Conservation (phyloP, 2,888 invertebrate genomes). For the Plusia festucae region DNA sequence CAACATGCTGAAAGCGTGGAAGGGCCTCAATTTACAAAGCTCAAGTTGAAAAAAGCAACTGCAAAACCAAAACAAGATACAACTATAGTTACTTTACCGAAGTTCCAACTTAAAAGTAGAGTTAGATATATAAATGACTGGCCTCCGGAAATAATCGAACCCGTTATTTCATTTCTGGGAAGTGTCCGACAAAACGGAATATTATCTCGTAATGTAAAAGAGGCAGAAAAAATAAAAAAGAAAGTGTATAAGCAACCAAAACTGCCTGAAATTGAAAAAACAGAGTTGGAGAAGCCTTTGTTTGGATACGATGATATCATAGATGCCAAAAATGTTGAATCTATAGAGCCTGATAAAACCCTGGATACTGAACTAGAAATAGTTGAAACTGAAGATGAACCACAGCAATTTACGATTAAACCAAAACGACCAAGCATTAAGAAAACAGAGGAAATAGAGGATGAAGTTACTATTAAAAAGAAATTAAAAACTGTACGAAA, state of each 20-base stretch:
- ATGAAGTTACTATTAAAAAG: slow-evolving; percentile 93
- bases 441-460: slow-evolving; percentile 87
- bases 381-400: slow-evolving; percentile 69
- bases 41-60: slow-evolving; percentile 91
- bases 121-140: slow-evolving; percentile 90
- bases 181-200: slow-evolving; percentile 91
- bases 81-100: slow-evolving; percentile 87
- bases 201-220: slow-evolving; percentile 92
- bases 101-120: slow-evolving; percentile 92
- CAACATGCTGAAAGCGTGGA: slow-evolving; percentile 90
- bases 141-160: slow-evolving; percentile 89
- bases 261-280: slow-evolving; percentile 87
- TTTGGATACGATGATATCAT: slow-evolving; percentile 87
- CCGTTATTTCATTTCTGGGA: slow-evolving; percentile 87
- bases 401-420: slow-evolving; percentile 82
- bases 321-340: slow-evolving; percentile 72
- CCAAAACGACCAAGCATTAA: slow-evolving; percentile 81
- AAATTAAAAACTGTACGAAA: slow-evolving; percentile 92
- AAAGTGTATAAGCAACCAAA: slow-evolving; percentile 89
- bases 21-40: slow-evolving; percentile 91
- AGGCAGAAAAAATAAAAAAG: slow-evolving; percentile 91
- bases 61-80: slow-evolving; percentile 85
- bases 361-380: slow-evolving; percentile 56
- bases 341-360: slow-evolving; percentile 31
- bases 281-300: slow-evolving; percentile 88